Base-by-base conservation (phyloP, 64 coral and sea anemone genomes). In the Pachyseris speciosa region DNA sequence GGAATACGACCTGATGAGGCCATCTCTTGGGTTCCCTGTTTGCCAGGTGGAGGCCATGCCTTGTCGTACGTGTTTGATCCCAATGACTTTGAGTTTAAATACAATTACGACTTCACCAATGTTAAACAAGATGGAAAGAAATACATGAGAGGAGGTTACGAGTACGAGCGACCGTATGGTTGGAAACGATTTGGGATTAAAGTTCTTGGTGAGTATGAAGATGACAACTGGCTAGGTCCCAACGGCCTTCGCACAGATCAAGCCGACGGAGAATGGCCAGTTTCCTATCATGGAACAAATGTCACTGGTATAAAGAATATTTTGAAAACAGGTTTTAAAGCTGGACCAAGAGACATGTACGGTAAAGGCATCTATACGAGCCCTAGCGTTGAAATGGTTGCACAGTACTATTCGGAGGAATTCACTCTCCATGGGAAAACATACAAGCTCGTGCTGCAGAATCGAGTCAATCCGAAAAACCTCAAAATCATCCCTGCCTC, bases 241-340 rank as follows among this genome's bases (percentile, higher is more conserved):
- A 10, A 75, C 3, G 92, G 92, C 15, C 83, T 89, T 13, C 65
- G 92, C 15, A 88, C 73, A 9, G 66, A 64, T 49, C 32, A 34
- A 32, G 41, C 67, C 16, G 15, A 64, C 32, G 67, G 43, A 11
- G 73, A 94, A 70, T 94, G 91, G 91, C 84, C 91, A 0, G 91
- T 88, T 9, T 87, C 85, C 24, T 94, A 94, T 16, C 92, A 89
- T 39, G 92, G 85, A 4, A 94, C 92, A n/a, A 64, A 83, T 17
- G 42, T 94, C 28, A 10, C 19, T 7, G 51, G 25, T 16, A 59
- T 51, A 10, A 47, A 74, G 17, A 22, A 45, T 40, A 94, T 89
- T 49, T 5, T 52, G 15, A 42, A 83, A 74, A 20, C 24, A 7
- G 85, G 85, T 8, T 74, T 47, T 66, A 89, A 89, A 29, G 32